Evolutionary conservation across 2,113 vertebrate species (phyloP).

Genomic region (Myotis yumanensis): DNA sequence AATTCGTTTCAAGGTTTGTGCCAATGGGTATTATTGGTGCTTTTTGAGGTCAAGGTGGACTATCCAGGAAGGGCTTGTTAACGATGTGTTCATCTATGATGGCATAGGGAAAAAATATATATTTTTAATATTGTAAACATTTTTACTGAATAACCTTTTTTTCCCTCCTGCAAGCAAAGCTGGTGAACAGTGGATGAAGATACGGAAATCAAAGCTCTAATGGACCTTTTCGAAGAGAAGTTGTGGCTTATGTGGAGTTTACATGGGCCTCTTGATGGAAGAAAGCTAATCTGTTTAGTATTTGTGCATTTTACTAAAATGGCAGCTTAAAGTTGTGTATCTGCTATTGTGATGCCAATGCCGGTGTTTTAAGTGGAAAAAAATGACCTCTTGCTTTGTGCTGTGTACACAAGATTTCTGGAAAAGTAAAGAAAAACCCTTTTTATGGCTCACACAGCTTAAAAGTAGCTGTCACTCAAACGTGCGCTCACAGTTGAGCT

Average conservation of each 20-base stretch:
- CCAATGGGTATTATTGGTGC: conserved; percentile 84
- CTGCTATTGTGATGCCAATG: conserved; percentile 97
- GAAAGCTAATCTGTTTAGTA: conserved; percentile 92
- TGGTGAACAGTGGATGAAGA: conserved; percentile 86
- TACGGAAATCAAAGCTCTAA: conserved; percentile 85
- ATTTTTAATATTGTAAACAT: conserved; percentile 81
- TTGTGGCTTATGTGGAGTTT: conserved; percentile 86
- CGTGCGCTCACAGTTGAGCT: conserved; percentile 93
- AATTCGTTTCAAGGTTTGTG: conserved; percentile 80
- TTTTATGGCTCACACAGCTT: conserved; percentile 94
- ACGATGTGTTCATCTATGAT: conserved; percentile 79
- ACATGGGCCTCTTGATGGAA: conserved; percentile 87
- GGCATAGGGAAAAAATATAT: conserved; percentile 77
- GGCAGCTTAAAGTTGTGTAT: conserved; percentile 96
- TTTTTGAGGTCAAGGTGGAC: conserved; percentile 82
- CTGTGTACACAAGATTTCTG: conserved; percentile 99
- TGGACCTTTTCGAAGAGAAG: conserved; percentile 88
- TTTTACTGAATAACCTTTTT: conserved; percentile 86
- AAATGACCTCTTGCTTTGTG: conserved; percentile 94
- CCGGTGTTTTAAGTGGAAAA: conserved; percentile 97
- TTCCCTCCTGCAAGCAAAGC: conserved; percentile 86
- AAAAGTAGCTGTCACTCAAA: conserved; percentile 95
- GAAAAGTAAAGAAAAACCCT: conserved; percentile 93
- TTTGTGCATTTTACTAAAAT: conserved; percentile 95
- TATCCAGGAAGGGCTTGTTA: conserved; percentile 81